Evolutionary conservation across 2,888 invertebrate genomes (phyloP).

Genomic region (Stenoptilia bipunctidactyla): DNA sequence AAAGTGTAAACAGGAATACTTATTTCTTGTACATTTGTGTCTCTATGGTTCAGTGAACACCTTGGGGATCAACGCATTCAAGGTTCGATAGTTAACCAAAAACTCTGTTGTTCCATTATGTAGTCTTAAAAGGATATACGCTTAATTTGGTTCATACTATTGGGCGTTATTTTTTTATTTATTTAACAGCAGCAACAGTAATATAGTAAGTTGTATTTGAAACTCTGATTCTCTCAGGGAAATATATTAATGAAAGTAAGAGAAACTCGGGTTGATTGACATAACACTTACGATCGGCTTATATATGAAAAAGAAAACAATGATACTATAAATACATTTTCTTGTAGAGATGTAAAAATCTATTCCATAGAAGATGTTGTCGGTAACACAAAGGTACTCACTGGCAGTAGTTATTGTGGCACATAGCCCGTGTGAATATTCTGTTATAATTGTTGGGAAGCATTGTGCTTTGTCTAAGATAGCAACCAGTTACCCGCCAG

Average conservation of each 20-base stretch:
- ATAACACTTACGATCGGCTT: neutral
- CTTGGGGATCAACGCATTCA: no score
- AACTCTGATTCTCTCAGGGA: no score
- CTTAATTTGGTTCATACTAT: no score
- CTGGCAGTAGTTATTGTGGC: conserved; percentile 31
- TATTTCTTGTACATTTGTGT: no score
- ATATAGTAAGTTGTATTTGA: no score
- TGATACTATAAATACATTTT: conserved; percentile 26
- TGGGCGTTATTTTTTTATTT: no score
- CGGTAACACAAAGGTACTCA: conserved; percentile 19
- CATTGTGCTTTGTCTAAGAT: conserved; percentile 33
- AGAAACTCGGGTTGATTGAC: conserved; percentile 9
- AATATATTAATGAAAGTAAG: neutral
- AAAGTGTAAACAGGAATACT: no score
- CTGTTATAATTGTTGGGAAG: conserved; percentile 37
- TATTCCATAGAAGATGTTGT: conserved; percentile 13
- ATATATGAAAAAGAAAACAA: conserved; percentile 23
- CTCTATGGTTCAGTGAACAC: no score
- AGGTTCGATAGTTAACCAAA: no score
- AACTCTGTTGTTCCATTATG: no score
- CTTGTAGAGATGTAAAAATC: conserved; percentile 17
- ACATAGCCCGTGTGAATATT: conserved; percentile 31
- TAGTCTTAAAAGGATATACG: no score
- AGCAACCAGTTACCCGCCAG: conserved; percentile 14
- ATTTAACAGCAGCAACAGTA: no score